Conservation (phyloP, 2,797 vertebrate genomes). For the Leptoclinus maculatus region DNA sequence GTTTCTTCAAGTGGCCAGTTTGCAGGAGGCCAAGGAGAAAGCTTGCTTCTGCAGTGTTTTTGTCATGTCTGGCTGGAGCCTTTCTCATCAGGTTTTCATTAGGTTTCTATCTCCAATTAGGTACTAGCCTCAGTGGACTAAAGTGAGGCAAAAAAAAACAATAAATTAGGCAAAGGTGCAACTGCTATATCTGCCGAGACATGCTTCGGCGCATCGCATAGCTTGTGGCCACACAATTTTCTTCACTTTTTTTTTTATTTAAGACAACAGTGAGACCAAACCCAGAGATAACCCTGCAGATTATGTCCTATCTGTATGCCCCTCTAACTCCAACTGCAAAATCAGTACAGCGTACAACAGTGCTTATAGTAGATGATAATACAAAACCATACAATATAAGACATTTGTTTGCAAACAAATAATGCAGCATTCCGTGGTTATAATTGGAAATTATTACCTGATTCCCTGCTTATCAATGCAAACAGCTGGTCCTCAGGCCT, state of each 20-base stretch:
- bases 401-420: constrained; percentile 85
- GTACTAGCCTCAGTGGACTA: constrained; percentile 63
- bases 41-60: constrained; percentile 47
- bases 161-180: constrained; percentile 81
- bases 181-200: constrained; percentile 68
- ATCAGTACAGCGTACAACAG: background rate
- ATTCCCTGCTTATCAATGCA: constrained; percentile 89
- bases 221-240: constrained; percentile 75
- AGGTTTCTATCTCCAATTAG: constrained; percentile 83
- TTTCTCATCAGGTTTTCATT: constrained; percentile 83
- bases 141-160: constrained; percentile 80
- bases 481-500: constrained; percentile 86
- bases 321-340: constrained; percentile 36
- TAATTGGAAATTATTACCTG: constrained; percentile 84
- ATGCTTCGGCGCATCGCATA: constrained; percentile 62
- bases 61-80: constrained; percentile 55
- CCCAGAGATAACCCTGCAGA: constrained; percentile 55
- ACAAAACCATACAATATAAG: constrained; percentile 67
- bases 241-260: constrained; percentile 42
- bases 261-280: constrained; percentile 50
- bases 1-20: constrained; percentile 24
- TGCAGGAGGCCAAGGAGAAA: constrained; percentile 22
- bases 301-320: constrained; percentile 32
- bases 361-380: constrained; percentile 51
- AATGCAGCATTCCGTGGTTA: constrained; percentile 80